Conservation (phyloP, 2,113 vertebrate species). For the Centropristis striata region DNA sequence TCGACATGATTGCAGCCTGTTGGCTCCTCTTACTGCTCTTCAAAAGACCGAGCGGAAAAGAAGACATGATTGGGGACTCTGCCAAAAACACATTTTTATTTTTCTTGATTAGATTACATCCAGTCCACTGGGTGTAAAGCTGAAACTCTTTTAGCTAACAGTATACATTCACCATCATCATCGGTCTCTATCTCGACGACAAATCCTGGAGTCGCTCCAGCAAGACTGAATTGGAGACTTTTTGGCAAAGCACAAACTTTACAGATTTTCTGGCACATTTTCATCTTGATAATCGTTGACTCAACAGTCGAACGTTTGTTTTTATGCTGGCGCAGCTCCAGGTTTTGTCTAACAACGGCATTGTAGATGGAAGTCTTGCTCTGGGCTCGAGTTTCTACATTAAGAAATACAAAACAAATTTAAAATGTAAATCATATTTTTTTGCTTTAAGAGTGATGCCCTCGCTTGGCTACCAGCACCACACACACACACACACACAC, state of each 20-base stretch:
- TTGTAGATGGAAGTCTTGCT: conserved; percentile 30
- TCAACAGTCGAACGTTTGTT: conserved; percentile 24
- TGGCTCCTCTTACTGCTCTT: background rate
- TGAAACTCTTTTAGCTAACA: background rate
- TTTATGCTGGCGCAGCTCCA: conserved; percentile 12
- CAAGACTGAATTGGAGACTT: conserved; percentile 22
- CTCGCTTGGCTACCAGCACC: conserved; percentile 22
- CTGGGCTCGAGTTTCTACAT: background rate
- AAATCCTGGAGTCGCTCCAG: background rate
- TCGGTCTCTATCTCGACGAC: conserved; percentile 23
- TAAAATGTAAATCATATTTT: conserved; percentile 17
- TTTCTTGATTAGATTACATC: background rate
- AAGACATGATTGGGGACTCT: background rate
- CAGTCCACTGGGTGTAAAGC: background rate
- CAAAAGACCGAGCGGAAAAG: background rate
- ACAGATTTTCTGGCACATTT: conserved; percentile 15
- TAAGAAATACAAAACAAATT: conserved; percentile 25
- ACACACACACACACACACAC: conserved; percentile 1
- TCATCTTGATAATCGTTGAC: conserved; percentile 28
- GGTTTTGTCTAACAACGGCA: conserved; percentile 15
- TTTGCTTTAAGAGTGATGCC: conserved; percentile 25
- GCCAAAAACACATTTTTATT: background rate
- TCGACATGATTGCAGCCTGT: background rate
- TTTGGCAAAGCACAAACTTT: conserved; percentile 36
- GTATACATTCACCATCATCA: background rate